Percentiles rank a stretch among this genome's conserved stretches.
Conservation (phyloP, 2,113 vertebrate genomes). For the Tragelaphus scriptus region DNA sequence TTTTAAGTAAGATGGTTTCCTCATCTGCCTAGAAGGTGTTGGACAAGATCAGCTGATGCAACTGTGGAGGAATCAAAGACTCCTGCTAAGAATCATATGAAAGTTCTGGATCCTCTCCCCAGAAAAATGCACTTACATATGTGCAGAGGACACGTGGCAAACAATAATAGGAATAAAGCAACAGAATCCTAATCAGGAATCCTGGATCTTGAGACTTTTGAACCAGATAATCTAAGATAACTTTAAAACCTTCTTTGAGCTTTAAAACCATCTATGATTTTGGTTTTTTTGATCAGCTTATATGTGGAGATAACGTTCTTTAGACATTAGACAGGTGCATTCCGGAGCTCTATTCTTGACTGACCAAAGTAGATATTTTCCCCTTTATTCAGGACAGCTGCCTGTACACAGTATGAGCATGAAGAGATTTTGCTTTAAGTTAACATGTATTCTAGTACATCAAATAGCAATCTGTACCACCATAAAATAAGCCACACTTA, state of each 20-base stretch:
- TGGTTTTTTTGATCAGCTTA: neutral
- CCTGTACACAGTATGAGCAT: neutral
- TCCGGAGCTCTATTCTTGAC: neutral
- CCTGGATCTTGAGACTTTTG: neutral
- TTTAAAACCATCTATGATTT: neutral
- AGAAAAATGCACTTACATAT: neutral
- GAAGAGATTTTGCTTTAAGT: neutral
- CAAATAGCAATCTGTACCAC: neutral
- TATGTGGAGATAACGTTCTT: neutral
- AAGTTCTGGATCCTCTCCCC: neutral
- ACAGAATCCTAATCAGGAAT: neutral
- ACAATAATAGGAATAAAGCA: neutral
- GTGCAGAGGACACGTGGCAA: neutral
- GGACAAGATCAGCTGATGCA: neutral
- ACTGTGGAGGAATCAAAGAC: neutral
- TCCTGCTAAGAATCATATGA: neutral
- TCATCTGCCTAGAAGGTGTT: neutral
- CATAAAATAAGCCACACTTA: neutral
- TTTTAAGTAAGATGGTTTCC: neutral
- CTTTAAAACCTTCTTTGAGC: neutral
- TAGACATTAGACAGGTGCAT: neutral
- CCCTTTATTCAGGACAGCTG: neutral
- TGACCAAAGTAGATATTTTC: neutral
- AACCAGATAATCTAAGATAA: neutral
- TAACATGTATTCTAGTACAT: neutral